Evolutionary conservation across 2,113 vertebrate genomes (phyloP), one percentile per base, ranked within the genome.

Genomic region (Mandrillus leucophaeus): DNA sequence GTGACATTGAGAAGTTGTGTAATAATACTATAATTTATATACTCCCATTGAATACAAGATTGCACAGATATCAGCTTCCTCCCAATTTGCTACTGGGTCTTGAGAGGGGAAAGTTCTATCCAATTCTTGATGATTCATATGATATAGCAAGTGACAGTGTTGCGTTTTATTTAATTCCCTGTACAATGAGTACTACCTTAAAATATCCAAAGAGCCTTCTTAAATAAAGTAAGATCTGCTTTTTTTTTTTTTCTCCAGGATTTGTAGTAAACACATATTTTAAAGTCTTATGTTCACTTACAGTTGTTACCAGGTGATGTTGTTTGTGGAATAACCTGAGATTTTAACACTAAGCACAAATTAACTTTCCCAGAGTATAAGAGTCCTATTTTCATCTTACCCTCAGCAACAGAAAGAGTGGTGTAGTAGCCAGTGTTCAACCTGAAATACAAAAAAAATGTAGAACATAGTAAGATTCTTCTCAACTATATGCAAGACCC

Each of bases 271-370:
- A 48, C 6, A 32, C 25, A 52, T 85, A 82, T 90, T 96, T 95
- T 90, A 73, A 95, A 94, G 48, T 79, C 48, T 68, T 85, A 55
- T 8, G 17, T 73, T 90, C 10, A 72, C 45, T 80, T 61, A 85
- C 4, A 76, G 23, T 92, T 86, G 18, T 97, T 97, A 50, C 45
- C 27, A 83, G 92, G 64, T 86, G 48, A 75, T 73, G 82, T 18
- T n/a, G 18, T 81, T 59, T 48, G 30, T 86, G 22, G 38, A 90
- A 72, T 50, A 76, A 95, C 10, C 52, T 32, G 48, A 38, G 5
- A 89, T 95, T 87, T 97, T 94, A 93, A 93, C 78, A 91, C 83
- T 79, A 68, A 78, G 66, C 11, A 93, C 59, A 93, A 55, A n/a
- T 72, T 90, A 75, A 81, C 55, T 78, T 88, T 59, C 70, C 91